These are phyloP conservation scores for Phodopus roborovskii DNA, from an alignment of 2,113 vertebrate genomes.

Conservation along the genomic window DNA sequence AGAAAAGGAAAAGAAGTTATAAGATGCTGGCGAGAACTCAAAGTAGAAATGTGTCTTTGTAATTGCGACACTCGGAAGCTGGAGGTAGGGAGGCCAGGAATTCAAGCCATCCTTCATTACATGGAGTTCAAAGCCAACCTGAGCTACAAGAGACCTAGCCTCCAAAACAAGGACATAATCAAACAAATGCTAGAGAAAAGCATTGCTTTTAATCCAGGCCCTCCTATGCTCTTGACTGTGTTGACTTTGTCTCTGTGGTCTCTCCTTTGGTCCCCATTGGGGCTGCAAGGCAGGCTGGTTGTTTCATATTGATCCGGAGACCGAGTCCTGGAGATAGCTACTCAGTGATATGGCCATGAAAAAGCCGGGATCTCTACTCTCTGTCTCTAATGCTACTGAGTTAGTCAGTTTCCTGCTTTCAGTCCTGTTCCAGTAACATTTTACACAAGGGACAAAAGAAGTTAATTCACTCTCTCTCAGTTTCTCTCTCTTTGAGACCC, in stretches of 20 bases:
- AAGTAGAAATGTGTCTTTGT: neutral
- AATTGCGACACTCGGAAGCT: neutral
- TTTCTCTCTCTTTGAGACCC: neutral
- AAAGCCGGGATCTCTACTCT: neutral
- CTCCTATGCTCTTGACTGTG: neutral
- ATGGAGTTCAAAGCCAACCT: neutral
- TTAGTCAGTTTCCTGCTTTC: neutral
- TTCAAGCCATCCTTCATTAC: neutral
- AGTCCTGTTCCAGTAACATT: neutral
- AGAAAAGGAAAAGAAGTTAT: neutral
- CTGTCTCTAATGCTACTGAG: neutral
- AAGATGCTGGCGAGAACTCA: neutral
- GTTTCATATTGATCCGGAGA: neutral
- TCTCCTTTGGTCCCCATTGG: neutral
- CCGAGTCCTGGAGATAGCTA: neutral
- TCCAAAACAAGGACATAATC: neutral
- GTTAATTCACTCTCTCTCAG: fast-evolving
- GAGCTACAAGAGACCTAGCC: neutral
- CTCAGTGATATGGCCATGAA: neutral
- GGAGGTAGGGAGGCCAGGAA: neutral
- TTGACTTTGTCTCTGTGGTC: neutral
- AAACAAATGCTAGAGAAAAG: no score
- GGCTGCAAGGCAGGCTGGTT: neutral
- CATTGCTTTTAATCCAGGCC: neutral
- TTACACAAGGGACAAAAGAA: neutral